Evolutionary conservation across 2,113 vertebrate genomes (phyloP).

Genomic region (Ammodytes marinus): DNA sequence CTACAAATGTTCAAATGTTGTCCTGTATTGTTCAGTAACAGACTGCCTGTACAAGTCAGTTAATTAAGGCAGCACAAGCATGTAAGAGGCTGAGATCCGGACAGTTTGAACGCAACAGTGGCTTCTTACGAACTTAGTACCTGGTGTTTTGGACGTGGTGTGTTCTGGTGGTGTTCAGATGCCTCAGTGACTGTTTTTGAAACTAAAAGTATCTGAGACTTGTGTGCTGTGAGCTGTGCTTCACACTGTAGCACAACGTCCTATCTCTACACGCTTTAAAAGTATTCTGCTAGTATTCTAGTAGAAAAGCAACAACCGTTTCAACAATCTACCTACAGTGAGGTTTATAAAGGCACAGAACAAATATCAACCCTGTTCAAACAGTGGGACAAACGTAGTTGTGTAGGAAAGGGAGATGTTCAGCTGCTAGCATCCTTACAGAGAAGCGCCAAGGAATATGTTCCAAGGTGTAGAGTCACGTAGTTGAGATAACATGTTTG

Average conservation of each 20-base stretch:
- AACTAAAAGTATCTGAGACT: background rate
- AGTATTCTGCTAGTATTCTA: background rate
- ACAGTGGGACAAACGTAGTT: background rate
- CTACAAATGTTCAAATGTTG: background rate
- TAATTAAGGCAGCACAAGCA: background rate
- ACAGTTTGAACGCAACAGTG: background rate
- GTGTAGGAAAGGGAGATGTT: conserved; percentile 1
- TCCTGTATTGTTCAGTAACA: background rate
- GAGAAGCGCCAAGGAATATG: background rate
- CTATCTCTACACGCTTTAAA: background rate
- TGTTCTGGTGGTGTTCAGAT: background rate
- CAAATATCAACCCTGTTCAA: conserved; percentile 40
- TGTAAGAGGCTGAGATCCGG: background rate
- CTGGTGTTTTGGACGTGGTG: background rate
- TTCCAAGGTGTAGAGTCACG: background rate
- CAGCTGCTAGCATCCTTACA: background rate
- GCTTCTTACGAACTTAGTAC: conserved; percentile 11
- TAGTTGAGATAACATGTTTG: too few species aligned
- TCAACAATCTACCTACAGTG: conserved; percentile 1
- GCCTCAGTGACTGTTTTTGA: background rate
- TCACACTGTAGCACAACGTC: background rate
- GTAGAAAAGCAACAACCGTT: background rate
- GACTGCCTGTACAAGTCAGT: background rate
- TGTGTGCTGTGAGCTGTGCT: background rate
- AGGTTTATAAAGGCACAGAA: background rate